Percentiles rank a stretch among this genome's conserved stretches.
Evolutionary conservation across 1,140 invertebrate species (phyloP).

Genomic region (Triops cancriformis): DNA sequence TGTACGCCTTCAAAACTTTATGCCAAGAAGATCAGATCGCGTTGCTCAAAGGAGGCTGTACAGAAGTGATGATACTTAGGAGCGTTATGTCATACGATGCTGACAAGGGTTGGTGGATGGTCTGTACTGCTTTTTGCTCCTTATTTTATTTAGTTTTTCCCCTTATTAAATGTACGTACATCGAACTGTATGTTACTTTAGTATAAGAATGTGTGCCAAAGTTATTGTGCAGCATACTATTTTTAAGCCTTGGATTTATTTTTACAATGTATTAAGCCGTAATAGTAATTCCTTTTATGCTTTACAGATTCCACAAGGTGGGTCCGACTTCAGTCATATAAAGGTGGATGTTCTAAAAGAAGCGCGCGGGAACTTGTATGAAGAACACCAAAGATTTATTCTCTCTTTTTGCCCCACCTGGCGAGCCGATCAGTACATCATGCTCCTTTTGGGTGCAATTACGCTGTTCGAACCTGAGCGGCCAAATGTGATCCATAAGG

Average conservation of each 20-base stretch:
- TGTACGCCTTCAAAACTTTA: constrained; percentile 77
- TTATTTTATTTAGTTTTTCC: not conserved
- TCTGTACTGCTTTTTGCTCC: constrained; percentile 35
- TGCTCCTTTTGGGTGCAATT: constrained; percentile 81
- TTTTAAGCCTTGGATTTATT: not conserved
- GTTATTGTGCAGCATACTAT: not conserved
- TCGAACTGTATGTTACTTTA: too few species aligned
- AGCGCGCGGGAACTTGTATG: constrained; percentile 74
- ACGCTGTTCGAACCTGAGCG: constrained; percentile 76
- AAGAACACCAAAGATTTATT: constrained; percentile 71
- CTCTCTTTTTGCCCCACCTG: constrained; percentile 68
- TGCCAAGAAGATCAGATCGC: constrained; percentile 86
- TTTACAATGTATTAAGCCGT: not conserved
- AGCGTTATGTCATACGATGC: constrained; percentile 80
- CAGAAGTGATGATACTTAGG: constrained; percentile 84
- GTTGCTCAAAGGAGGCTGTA: constrained; percentile 76
- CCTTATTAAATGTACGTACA: not conserved
- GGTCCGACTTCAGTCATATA: constrained; percentile 57
- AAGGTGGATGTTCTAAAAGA: constrained; percentile 77
- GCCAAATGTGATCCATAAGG: constrained; percentile 65
- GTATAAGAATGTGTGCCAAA: too few species aligned
- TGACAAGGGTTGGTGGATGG: constrained; percentile 74
- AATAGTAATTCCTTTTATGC: constrained; percentile 2
- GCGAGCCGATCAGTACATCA: constrained; percentile 75
- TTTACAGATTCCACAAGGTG: constrained; percentile 58